phyloP scores from a whole-genome alignment of 2,797 vertebrate species.

The Salmo trutta region DNA sequence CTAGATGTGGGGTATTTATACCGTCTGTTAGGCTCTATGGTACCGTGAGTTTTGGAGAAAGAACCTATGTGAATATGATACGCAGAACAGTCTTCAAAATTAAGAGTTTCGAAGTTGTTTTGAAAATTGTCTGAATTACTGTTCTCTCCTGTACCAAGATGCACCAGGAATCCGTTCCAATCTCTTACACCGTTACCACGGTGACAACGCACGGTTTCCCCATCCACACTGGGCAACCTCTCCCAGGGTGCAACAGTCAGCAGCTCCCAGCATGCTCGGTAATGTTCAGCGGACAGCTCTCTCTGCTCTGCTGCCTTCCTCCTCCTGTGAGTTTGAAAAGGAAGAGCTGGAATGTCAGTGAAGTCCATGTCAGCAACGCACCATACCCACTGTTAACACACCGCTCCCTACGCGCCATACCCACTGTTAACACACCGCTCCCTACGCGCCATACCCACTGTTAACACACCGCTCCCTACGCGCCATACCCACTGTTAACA shows the following conservation, averaged over 20 bases:
- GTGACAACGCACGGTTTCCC: slow-evolving; percentile 99
- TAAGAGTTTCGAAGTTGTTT: background rate
- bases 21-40: no score
- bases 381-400: background rate
- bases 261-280: slow-evolving; percentile 99
- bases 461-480: no score
- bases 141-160: slow-evolving; percentile 74
- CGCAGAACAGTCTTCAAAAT: no score
- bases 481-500: no score
- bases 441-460: background rate
- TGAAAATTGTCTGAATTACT: background rate
- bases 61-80: no score
- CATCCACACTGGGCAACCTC: slow-evolving; percentile 94
- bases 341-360: slow-evolving; percentile 83
- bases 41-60: no score
- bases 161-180: slow-evolving; percentile 97
- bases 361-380: slow-evolving; percentile 70
- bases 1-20: no score
- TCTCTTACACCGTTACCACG: slow-evolving; percentile 99
- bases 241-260: slow-evolving; percentile 97
- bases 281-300: slow-evolving; percentile 99
- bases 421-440: background rate
- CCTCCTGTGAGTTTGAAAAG: slow-evolving; percentile 95
- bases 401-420: background rate
- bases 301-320: slow-evolving; percentile 99